Percentiles rank a stretch among this genome's conserved stretches.
Conservation (phyloP, 2,888 invertebrate genomes). For the Hermodice carunculata region DNA sequence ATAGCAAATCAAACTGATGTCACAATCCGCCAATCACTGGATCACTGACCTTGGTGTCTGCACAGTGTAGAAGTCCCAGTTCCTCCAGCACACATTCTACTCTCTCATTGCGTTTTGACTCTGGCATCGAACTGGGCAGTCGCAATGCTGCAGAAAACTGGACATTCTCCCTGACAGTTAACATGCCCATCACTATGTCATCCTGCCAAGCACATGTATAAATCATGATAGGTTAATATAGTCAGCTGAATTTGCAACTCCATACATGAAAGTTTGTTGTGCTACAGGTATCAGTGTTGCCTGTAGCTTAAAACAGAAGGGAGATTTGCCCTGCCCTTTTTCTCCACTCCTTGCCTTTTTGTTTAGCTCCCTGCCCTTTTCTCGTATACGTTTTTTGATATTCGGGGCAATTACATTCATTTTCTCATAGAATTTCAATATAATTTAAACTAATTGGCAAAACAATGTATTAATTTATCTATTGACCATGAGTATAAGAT, state of each 20-base stretch:
- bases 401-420: too few relatives aligned
- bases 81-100: slow-evolving; percentile 65
- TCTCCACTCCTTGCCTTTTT: too few relatives aligned
- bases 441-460: too few relatives aligned
- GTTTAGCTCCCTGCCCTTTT: too few relatives aligned
- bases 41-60: slow-evolving; percentile 60
- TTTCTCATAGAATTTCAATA: too few relatives aligned
- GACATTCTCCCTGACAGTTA: slow-evolving; percentile 67
- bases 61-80: slow-evolving; percentile 63
- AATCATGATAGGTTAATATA: background rate
- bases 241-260: background rate
- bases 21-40: background rate
- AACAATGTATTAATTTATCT: too few relatives aligned
- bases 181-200: slow-evolving; percentile 68
- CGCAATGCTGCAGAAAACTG: slow-evolving; percentile 67
- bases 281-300: too few relatives aligned
- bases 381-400: too few relatives aligned
- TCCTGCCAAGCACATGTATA: slow-evolving; percentile 50
- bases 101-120: slow-evolving; percentile 47
- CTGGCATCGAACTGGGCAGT: slow-evolving; percentile 47
- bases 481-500: too few relatives aligned
- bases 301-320: too few relatives aligned
- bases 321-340: too few relatives aligned
- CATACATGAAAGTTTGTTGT: too few relatives aligned
- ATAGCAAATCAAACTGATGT: background rate